A percentile compares a stretch with the other conserved stretches of the same genome.
phyloP scores from a whole-genome alignment of 2,888 invertebrate species.

The Pachydiplax longipennis region DNA sequence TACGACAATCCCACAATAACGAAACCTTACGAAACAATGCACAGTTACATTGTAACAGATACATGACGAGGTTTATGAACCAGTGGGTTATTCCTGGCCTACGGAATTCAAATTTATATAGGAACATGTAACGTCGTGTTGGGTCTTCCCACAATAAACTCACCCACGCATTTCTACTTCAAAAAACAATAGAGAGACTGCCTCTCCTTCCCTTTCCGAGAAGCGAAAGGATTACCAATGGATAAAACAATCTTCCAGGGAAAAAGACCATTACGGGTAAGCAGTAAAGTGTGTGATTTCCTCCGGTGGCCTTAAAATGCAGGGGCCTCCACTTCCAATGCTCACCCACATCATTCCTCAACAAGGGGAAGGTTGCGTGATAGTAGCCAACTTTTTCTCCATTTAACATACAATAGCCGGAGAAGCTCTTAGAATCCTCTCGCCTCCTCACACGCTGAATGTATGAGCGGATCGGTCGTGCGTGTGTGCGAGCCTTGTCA shows the following conservation, averaged over 20 bases:
- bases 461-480: neutral
- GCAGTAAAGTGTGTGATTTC: neutral
- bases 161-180: neutral
- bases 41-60: too few relatives aligned
- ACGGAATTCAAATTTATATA: too few relatives aligned
- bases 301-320: neutral
- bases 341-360: too few relatives aligned
- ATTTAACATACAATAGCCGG: conserved; percentile 16
- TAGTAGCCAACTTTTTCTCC: neutral
- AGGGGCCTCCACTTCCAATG: too few relatives aligned
- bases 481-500: neutral
- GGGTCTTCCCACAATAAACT: neutral
- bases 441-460: neutral
- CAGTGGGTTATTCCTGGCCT: too few relatives aligned
- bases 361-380: neutral
- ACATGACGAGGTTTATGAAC: neutral
- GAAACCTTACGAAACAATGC: too few relatives aligned
- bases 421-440: neutral
- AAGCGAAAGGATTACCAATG: neutral
- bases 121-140: too few relatives aligned
- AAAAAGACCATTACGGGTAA: neutral
- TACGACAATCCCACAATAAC: too few relatives aligned
- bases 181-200: neutral
- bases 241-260: neutral
- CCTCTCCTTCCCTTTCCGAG: neutral